Base-by-base conservation (phyloP, 2,888 invertebrate species). In the Dusona sp. region DNA sequence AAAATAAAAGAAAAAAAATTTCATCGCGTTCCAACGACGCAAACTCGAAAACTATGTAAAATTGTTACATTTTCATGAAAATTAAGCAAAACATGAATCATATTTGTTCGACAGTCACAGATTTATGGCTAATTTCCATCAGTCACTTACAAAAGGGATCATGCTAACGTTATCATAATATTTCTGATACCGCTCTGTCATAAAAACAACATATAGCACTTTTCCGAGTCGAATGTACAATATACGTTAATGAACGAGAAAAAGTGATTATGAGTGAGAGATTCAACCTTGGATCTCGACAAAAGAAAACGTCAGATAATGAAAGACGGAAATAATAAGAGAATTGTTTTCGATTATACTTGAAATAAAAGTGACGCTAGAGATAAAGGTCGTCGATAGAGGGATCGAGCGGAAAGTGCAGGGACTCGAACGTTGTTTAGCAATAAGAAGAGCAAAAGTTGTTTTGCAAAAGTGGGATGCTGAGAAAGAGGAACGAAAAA, bases 271-370 rank as follows among this genome's bases (percentile, higher is more conserved):
- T 42, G 16, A 64, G 42, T 38, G 38, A 57, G 29, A 61, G 29
- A 67, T 68, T 65, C 68, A 85, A 84, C 87, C 84, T 85, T 85
- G 84, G 54, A 80, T 45, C 54, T 85, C 82, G 85, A 88, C 85
- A 88, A 87, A 84, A 84, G 51, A 86, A 74, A 88, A 83, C 77
- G 83, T 86, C 88, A 86, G 74, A 88, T 80, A 77, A 79, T 64
- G 75, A 70, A 82, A 38, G 54, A 81, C 78, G 79, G n/a, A 16
- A 65, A 22, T 33, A 73, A 67, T 45, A 45, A 68, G 77, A 75
- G 25, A 75, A 77, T 78, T 57, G 48, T 13, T 79, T 42, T 38
- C 11, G 6, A 54, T 64, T 29, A 4, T 61, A 25, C 29, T 61
- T 29, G 29, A 16, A 61, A 29, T 29, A 22, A n/a, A 57, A 70